Evolutionary conservation across 2,888 invertebrate genomes (phyloP).

Genomic region (Ischnura elegans): DNA sequence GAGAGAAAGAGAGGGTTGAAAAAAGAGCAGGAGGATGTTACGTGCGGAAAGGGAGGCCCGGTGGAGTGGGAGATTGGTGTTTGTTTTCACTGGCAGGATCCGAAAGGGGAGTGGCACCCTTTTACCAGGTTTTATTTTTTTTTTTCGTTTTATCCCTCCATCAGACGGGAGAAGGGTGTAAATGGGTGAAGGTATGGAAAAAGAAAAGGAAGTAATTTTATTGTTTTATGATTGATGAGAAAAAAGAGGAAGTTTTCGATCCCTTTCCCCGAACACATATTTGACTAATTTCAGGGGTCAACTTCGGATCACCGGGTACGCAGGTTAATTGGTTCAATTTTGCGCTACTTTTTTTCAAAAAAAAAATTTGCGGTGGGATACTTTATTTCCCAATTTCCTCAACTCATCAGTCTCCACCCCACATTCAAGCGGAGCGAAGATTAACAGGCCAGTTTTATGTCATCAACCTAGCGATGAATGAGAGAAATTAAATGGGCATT

Average conservation of each 20-base stretch:
- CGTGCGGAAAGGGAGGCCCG: not conserved
- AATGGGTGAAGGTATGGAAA: not conserved
- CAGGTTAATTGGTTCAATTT: not conserved
- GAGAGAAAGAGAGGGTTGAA: not conserved
- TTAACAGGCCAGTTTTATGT: too few relatives aligned
- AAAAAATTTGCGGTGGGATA: not conserved
- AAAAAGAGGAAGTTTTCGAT: not conserved
- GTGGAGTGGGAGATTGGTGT: not conserved
- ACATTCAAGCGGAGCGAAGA: not conserved
- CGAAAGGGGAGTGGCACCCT: not conserved
- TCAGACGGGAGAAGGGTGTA: not conserved
- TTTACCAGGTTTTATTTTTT: too few relatives aligned
- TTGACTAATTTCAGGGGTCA: not conserved
- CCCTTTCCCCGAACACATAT: not conserved
- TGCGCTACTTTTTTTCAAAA: not conserved
- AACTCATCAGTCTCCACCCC: not conserved
- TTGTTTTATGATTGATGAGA: not conserved
- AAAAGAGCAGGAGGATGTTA: not conserved
- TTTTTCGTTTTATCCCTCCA: too few relatives aligned
- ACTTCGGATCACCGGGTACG: not conserved
- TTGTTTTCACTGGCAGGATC: not conserved
- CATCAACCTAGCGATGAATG: too few relatives aligned
- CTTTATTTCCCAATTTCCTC: not conserved
- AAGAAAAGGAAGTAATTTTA: not conserved
- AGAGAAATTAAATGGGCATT: too few relatives aligned